A percentile compares a stretch with the other conserved stretches of the same genome.
Evolutionary conservation across 2,113 vertebrate species (phyloP).

Genomic region (Odocoileus virginianus): DNA sequence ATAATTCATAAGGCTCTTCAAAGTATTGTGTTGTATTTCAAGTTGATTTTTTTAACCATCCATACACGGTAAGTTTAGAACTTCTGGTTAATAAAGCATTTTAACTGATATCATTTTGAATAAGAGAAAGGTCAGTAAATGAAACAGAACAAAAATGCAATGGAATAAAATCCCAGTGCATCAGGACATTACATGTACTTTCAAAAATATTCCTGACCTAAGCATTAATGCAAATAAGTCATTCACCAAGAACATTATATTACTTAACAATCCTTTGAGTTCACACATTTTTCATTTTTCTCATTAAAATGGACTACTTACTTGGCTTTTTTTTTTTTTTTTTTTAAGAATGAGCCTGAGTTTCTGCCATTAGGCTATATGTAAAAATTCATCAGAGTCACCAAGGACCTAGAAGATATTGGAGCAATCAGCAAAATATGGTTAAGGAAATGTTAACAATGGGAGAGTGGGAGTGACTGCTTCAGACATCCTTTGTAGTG

Average conservation of each 20-base stretch:
- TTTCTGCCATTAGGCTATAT: slow-evolving; percentile 7
- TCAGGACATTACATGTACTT: neutral
- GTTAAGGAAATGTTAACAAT: neutral
- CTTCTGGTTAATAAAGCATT: slow-evolving; percentile 9
- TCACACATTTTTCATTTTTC: slow-evolving; percentile 28
- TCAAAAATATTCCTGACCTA: slow-evolving; percentile 37
- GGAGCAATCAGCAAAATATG: neutral
- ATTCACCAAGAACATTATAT: neutral
- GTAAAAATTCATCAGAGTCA: slow-evolving; percentile 2
- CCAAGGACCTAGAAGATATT: neutral
- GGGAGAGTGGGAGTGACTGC: neutral
- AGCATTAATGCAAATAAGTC: slow-evolving; percentile 38
- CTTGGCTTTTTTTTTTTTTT: slow-evolving; percentile 22
- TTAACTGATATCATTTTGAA: neutral
- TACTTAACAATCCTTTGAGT: slow-evolving; percentile 32
- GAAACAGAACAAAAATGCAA: neutral
- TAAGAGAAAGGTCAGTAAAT: slow-evolving; percentile 13
- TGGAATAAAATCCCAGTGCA: neutral
- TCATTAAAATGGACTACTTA: slow-evolving; percentile 39
- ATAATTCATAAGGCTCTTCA: slow-evolving; percentile 1
- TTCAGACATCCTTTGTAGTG: slow-evolving; percentile 17
- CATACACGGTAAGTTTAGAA: neutral
- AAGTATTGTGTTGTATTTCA: neutral
- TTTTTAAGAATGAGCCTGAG: neutral
- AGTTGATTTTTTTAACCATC: neutral